These are phyloP conservation scores for Coremacera marginata DNA, from an alignment of 2,888 invertebrate species.

Conservation along the genomic window DNA sequence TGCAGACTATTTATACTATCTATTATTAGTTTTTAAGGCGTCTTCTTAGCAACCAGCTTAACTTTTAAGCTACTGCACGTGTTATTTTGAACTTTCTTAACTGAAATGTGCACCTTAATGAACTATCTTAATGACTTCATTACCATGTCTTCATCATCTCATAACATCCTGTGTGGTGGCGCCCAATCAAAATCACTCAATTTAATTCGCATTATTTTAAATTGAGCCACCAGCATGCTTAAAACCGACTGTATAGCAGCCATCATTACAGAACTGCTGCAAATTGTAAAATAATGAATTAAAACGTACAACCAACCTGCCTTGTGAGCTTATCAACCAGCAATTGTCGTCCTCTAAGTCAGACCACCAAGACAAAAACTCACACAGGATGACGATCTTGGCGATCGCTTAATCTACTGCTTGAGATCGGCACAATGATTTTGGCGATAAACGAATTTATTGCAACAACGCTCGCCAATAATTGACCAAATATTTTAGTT, in stretches of 20 bases:
- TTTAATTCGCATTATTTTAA: constrained; percentile 29
- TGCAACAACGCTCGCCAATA: constrained; percentile 65
- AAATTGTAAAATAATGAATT: constrained; percentile 19
- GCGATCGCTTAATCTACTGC: constrained; percentile 63
- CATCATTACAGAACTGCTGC: background rate
- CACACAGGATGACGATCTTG: constrained; percentile 25
- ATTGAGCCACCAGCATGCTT: constrained; percentile 14
- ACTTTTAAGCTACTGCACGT: too few species aligned
- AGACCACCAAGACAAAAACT: constrained; percentile 18
- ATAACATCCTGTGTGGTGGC: constrained; percentile 29
- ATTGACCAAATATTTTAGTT: constrained; percentile 52
- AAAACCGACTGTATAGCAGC: background rate
- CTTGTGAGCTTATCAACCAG: background rate
- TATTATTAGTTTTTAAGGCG: too few species aligned
- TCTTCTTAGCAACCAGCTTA: too few species aligned
- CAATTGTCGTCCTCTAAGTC: background rate
- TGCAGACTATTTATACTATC: too few species aligned
- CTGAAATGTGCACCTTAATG: too few species aligned
- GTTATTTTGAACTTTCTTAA: too few species aligned
- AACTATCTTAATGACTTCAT: constrained; percentile 4
- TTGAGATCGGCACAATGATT: constrained; percentile 62
- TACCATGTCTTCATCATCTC: background rate
- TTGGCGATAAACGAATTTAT: constrained; percentile 68
- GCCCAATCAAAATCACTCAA: constrained; percentile 25
- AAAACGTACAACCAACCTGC: background rate